These are phyloP conservation scores for Drosophila diplacantha DNA, from an alignment of 2,888 invertebrate genomes.

Conservation along the genomic window DNA sequence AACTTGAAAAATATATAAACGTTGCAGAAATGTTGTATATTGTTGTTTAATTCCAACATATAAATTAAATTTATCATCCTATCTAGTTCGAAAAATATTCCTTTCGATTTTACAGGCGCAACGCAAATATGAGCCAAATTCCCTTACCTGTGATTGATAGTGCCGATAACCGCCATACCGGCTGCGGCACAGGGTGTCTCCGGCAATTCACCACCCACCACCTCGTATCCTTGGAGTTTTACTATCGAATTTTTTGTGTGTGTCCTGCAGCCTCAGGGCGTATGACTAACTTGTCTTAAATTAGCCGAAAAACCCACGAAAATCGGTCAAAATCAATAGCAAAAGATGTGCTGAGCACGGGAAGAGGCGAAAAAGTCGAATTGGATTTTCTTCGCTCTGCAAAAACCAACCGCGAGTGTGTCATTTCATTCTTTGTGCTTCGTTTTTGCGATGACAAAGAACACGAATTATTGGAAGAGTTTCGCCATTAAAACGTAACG, in stretches of 20 bases:
- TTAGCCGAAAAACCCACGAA: conserved; percentile 28
- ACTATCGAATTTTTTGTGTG: conserved; percentile 54
- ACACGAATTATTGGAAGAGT: neutral
- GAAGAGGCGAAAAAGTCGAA: conserved; percentile 6
- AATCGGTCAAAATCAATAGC: conserved; percentile 24
- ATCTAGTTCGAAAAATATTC: neutral
- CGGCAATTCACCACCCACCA: conserved; percentile 14
- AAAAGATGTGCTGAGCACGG: conserved; percentile 13
- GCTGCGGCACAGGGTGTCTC: conserved; percentile 18
- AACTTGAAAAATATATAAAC: neutral
- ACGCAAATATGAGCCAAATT: conserved; percentile 1
- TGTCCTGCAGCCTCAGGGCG: conserved; percentile 46
- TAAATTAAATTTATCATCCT: neutral
- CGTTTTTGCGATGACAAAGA: conserved; percentile 6
- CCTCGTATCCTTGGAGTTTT: conserved; percentile 61
- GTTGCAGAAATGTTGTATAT: too few species aligned
- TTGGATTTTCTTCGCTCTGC: conserved; percentile 9
- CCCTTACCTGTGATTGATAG: conserved; percentile 11
- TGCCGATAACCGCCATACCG: conserved; percentile 9
- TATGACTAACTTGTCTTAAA: conserved; percentile 43
- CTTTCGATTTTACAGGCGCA: neutral
- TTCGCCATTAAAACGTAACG: neutral
- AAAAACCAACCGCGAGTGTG: conserved; percentile 16
- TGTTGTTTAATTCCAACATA: too few species aligned
- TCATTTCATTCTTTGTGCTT: conserved; percentile 19